Evolutionary conservation across 2,113 vertebrate genomes (phyloP).

Genomic region (Gnathonemus echidnorhynchus): DNA sequence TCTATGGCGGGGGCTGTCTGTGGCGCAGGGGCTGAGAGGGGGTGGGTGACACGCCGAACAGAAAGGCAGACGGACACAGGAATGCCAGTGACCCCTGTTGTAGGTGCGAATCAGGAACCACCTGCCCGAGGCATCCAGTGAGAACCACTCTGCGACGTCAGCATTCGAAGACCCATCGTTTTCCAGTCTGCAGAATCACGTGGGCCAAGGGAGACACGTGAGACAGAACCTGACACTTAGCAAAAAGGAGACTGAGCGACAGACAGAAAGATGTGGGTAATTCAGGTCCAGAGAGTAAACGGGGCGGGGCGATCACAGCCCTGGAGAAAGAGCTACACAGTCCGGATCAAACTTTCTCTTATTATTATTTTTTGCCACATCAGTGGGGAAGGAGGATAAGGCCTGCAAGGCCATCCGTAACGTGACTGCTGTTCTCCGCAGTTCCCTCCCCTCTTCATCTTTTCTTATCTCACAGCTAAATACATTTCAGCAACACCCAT

Average conservation of each 20-base stretch:
- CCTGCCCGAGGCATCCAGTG: neutral
- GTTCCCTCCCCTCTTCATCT: neutral
- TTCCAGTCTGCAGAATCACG: neutral
- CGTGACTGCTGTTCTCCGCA: neutral
- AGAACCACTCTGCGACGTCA: neutral
- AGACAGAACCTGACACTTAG: neutral
- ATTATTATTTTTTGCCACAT: neutral
- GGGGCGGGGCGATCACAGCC: neutral
- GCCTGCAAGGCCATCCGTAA: neutral
- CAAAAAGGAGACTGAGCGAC: neutral
- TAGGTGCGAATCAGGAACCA: neutral
- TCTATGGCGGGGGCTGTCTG: neutral
- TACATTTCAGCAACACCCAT: neutral
- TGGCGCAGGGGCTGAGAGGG: neutral
- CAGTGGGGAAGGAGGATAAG: neutral
- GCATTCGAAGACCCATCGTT: neutral
- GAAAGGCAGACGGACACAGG: neutral
- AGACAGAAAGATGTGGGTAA: neutral
- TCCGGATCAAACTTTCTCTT: neutral
- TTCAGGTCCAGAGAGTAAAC: neutral
- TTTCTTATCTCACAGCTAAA: neutral
- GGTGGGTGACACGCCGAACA: neutral
- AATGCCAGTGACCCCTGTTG: neutral
- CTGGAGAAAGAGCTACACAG: neutral
- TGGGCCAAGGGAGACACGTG: neutral